These are phyloP conservation scores for Meteorus sp. DNA, from an alignment of 1,140 invertebrate genomes.

Conservation along the genomic window DNA sequence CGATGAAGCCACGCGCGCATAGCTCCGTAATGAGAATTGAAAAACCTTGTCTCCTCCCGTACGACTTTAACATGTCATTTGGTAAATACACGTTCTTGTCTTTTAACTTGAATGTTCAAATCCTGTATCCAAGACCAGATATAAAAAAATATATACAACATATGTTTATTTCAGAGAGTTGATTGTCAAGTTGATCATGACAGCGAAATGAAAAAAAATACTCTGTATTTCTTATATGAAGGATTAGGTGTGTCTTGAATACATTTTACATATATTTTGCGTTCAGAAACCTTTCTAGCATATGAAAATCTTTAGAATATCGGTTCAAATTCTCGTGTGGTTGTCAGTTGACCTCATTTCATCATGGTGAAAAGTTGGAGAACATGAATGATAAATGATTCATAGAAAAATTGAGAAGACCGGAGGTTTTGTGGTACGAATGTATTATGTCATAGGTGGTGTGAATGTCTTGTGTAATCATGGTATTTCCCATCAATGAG, in stretches of 20 bases:
- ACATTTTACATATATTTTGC: too few relatives aligned
- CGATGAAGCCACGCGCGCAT: constrained; percentile 47
- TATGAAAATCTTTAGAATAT: too few relatives aligned
- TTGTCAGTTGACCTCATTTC: constrained; percentile 10
- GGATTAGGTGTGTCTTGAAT: too few relatives aligned
- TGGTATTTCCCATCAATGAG: constrained; percentile 3
- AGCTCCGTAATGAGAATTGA: constrained; percentile 39
- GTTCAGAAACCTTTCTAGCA: too few relatives aligned
- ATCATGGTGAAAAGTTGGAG: constrained; percentile 9
- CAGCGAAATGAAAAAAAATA: too few relatives aligned
- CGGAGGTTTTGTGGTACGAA: constrained; percentile 7
- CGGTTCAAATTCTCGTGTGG: not conserved
- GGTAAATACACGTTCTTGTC: not conserved
- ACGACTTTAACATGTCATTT: constrained; percentile 12
- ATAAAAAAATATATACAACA: too few relatives aligned
- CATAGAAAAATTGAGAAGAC: constrained; percentile 23
- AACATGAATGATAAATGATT: not conserved
- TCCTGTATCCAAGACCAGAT: too few relatives aligned
- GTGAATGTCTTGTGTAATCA: constrained; percentile 9
- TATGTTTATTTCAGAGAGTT: too few relatives aligned
- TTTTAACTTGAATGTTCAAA: too few relatives aligned
- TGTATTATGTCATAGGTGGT: constrained; percentile 1
- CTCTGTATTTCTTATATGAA: too few relatives aligned
- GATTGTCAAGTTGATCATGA: too few relatives aligned
- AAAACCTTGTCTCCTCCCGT: constrained; percentile 41